Evolutionary conservation across 2,888 invertebrate species (phyloP).

Genomic region (Tachystola acroxantha): DNA sequence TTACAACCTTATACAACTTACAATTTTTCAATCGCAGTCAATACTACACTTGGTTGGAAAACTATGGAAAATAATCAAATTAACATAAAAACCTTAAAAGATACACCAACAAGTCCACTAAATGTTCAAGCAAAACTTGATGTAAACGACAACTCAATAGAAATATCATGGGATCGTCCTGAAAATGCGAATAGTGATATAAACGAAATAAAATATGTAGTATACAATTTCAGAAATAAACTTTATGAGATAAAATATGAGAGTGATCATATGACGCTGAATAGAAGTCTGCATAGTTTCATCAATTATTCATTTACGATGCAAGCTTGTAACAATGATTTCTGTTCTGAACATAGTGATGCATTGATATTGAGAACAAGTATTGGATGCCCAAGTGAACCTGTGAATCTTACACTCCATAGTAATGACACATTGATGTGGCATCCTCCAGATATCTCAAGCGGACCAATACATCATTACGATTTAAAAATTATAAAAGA

Average conservation of each 20-base stretch:
- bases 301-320: constrained; percentile 84
- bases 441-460: constrained; percentile 65
- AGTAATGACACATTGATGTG: constrained; percentile 58
- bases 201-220: constrained; percentile 80
- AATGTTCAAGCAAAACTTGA: constrained; percentile 78
- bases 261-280: constrained; percentile 40
- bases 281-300: constrained; percentile 76
- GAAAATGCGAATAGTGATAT: constrained; percentile 81
- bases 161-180: constrained; percentile 84
- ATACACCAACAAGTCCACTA: constrained; percentile 78
- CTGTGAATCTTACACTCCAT: constrained; percentile 43
- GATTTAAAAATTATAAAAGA: constrained; percentile 69
- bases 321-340: constrained; percentile 80
- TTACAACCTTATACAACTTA: constrained; percentile 88
- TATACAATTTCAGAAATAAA: constrained; percentile 66
- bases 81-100: constrained; percentile 84
- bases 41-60: constrained; percentile 56
- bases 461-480: constrained; percentile 77
- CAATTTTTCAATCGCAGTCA: constrained; percentile 82
- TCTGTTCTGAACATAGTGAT: constrained; percentile 79
- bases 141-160: constrained; percentile 80
- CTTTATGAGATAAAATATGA: constrained; percentile 18
- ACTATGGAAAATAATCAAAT: constrained; percentile 72
- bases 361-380: constrained; percentile 75
- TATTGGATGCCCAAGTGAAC: constrained; percentile 78